Evolutionary conservation across 2,113 vertebrate species (phyloP), one percentile per base, ranked within the genome.

Genomic region (Phaetusa simplex): DNA sequence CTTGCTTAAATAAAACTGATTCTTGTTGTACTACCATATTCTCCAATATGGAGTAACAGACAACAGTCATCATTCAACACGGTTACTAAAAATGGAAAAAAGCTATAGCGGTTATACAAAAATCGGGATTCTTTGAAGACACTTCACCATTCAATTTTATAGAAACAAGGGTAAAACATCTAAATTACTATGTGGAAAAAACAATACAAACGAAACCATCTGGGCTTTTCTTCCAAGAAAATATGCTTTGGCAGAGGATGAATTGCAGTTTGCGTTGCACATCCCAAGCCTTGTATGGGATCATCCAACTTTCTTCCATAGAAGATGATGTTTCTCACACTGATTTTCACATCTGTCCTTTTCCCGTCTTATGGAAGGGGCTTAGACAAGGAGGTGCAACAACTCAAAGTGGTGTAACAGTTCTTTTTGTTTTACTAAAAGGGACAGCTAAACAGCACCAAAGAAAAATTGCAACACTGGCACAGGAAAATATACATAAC

Each of bases 101-200:
- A 9, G 11, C 7, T 50, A 32, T 3, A 36, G 24, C 0, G 1
- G 5, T 12, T 76, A 43, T 15, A 14, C 2, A 66, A 34, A 56
- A 81, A 27, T 22, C 9, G 49, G 45, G 40, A 43, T 80, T 64
- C 58, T 79, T 56, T 22, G n/a, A 92, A 72, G 59, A 50, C 9
- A 23, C 11, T 18, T 74, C 11, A 50, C 34, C 30, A 59, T 50
- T 66, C 4, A 3, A 12, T 64, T 91, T 93, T 55, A 82, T 29
- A 16, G 21, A 74, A 84, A 85, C 4, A 56, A 34, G 7, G 5
- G 22, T 18, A 85, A 78, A 85, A 74, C 6, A 29, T 11, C 22
- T 36, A 59, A 85, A 85, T 3, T 47, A 5, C 20, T 80, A 34
- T 3, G 8, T 32, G 8, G 17, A 50, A 74, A 59, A 94, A 70